phyloP scores from a whole-genome alignment of 92 coral and sea anemone genomes.

The Virgularia gustaviana region DNA sequence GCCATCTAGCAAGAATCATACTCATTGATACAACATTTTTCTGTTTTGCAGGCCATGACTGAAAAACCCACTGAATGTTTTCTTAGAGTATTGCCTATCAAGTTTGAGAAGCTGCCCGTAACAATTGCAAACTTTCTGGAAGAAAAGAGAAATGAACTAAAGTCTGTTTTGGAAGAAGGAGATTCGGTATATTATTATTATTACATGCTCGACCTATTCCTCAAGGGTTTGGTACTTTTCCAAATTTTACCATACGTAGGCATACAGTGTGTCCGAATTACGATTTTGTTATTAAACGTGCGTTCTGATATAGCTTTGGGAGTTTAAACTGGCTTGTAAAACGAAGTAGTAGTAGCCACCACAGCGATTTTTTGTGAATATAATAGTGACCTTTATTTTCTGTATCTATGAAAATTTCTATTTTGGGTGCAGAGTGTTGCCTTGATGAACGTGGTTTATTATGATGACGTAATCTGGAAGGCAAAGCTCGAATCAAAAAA shows the following conservation, averaged over 20 bases:
- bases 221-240: too few relatives aligned
- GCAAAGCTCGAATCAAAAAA: slow-evolving; percentile 5
- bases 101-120: not conserved
- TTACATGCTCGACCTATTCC: too few relatives aligned
- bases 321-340: not conserved
- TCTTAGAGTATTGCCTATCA: not conserved
- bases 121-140: not conserved
- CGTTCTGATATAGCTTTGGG: not conserved
- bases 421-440: not conserved
- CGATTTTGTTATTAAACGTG: not conserved
- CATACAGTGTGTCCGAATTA: not conserved
- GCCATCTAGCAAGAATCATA: not conserved
- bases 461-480: slow-evolving; percentile 70
- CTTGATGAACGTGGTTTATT: slow-evolving; percentile 63
- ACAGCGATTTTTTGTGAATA: not conserved
- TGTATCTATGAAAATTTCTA: not conserved
- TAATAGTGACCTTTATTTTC: not conserved
- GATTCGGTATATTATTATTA: not conserved
- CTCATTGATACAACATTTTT: not conserved
- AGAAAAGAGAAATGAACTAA: not conserved
- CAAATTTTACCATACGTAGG: too few relatives aligned
- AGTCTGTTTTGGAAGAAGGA: not conserved
- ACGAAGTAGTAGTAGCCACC: not conserved
- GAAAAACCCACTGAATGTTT: not conserved
- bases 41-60: not conserved